Base-by-base conservation (phyloP, 2,113 vertebrate species). In the Mormyrus lacerda region DNA sequence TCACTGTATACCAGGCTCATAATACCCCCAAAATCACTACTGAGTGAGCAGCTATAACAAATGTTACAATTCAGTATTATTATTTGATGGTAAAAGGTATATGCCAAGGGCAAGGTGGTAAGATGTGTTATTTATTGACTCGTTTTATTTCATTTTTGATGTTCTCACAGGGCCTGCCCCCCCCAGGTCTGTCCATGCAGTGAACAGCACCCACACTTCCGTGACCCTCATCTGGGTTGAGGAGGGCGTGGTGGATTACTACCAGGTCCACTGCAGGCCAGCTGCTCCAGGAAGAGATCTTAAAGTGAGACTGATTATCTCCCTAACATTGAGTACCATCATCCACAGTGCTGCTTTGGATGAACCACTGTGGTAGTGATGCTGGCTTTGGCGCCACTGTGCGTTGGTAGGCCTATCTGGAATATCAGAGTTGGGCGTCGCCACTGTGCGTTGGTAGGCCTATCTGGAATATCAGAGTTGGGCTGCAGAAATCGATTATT, bases 191-290 rank as follows among this genome's bases (percentile, higher is more conserved):
- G 95, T 99, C 87, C 97, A 96, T 65, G 97, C 97, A 1, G 96
- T 99, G 88, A 99, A 99, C 90, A 95, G 97, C 91, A 98, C 97
- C 0, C 97, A 97, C 93, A 97, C 97, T 0, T 96, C 98, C 0
- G 96, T 99, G 90, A 99, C 98, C 6, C 94, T 99, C 92, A 96
- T 99, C 61, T 99, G 98, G 98, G 97, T 96, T 0, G 98, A 98
- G 93, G 97, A 99, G 24, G 98, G 98, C 27, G 95, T 99, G 3
- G 97, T 97, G 5, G 98, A 99, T 94, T 97, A 97, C 93, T 99
- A 97, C 87, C 96, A 98, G 94, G 96, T 99, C 27, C 90, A 95
- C 91, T 99, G 98, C 90, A 96, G 96, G 88, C 94, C 95, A 88
- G 89, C 93, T 90, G 94, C 93, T 19, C 91, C 93, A 47, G 89